A percentile compares a stretch with the other conserved stretches of the same genome.
Conservation (phyloP, 2,113 vertebrate genomes). For the Formicarius rufipectus region DNA sequence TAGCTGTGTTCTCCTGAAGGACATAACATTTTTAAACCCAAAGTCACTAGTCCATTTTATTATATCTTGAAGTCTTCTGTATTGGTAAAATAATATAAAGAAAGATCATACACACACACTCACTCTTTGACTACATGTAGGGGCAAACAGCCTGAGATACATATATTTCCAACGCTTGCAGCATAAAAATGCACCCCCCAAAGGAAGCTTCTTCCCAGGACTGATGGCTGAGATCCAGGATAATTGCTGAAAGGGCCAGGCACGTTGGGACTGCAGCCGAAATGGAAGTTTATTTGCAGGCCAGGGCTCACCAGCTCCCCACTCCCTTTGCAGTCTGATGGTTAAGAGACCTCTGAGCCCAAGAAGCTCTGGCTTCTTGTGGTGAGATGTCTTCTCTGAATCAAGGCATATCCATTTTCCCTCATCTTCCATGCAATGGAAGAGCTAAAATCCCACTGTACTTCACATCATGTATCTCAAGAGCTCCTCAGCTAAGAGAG, state of each 20-base stretch:
- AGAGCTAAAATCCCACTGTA: background rate
- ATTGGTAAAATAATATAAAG: background rate
- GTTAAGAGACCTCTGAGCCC: background rate
- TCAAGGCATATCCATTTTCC: background rate
- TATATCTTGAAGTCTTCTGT: background rate
- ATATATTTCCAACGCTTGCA: background rate
- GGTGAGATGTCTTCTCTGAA: background rate
- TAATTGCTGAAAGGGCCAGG: conserved; percentile 23
- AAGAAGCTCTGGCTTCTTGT: background rate
- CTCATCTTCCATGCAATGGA: background rate
- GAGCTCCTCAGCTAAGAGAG: background rate
- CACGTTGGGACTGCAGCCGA: conserved; percentile 30
- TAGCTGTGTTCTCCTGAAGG: background rate
- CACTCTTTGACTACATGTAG: background rate
- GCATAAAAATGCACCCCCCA: conserved; percentile 7
- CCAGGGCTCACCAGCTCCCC: background rate
- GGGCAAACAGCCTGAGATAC: background rate
- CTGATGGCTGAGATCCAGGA: conserved; percentile 41
- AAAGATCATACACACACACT: background rate
- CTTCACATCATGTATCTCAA: background rate
- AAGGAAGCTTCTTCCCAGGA: conserved; percentile 59
- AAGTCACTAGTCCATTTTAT: background rate
- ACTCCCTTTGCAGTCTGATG: background rate
- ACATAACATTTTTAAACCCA: background rate
- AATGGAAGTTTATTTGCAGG: conserved; percentile 58